A percentile compares a stretch with the other conserved stretches of the same genome.
Evolutionary conservation across 35 echinoderm and acorn worm genomes (phyloP).

Genomic region (Ophioderma brevispina): DNA sequence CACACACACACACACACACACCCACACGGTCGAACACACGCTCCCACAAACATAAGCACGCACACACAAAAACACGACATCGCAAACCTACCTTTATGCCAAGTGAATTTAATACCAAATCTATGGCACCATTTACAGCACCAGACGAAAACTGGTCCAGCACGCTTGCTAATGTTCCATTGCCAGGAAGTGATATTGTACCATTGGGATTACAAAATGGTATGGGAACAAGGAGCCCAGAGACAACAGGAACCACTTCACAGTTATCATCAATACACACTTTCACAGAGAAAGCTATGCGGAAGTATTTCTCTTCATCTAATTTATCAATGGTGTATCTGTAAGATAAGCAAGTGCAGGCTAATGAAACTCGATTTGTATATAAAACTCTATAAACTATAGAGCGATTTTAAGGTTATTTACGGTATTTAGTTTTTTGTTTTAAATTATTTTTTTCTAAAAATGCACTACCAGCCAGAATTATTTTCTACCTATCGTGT

Average conservation of each 20-base stretch:
- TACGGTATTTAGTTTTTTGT: too few relatives aligned
- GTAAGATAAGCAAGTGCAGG: background rate
- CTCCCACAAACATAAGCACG: too few relatives aligned
- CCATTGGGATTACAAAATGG: slow-evolving; percentile 15
- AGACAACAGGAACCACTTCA: background rate
- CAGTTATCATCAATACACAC: slow-evolving; percentile 25
- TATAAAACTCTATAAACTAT: background rate
- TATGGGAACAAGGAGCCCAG: background rate
- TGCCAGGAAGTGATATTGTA: background rate
- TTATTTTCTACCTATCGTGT: too few relatives aligned
- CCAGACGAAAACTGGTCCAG: background rate
- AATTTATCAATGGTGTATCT: slow-evolving; percentile 18
- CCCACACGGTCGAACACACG: too few relatives aligned
- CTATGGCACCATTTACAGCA: background rate
- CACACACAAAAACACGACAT: too few relatives aligned
- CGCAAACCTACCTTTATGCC: background rate
- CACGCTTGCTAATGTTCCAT: background rate
- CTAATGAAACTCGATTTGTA: too few relatives aligned
- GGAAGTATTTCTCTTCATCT: background rate
- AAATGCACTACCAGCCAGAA: too few relatives aligned
- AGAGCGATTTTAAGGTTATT: too few relatives aligned
- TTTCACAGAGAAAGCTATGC: background rate
- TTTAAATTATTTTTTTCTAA: too few relatives aligned
- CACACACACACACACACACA: too few relatives aligned
- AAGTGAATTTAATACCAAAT: slow-evolving; percentile 5